Base-by-base conservation (phyloP, 2,888 invertebrate species). In the Mesodorylaimus sp. region DNA sequence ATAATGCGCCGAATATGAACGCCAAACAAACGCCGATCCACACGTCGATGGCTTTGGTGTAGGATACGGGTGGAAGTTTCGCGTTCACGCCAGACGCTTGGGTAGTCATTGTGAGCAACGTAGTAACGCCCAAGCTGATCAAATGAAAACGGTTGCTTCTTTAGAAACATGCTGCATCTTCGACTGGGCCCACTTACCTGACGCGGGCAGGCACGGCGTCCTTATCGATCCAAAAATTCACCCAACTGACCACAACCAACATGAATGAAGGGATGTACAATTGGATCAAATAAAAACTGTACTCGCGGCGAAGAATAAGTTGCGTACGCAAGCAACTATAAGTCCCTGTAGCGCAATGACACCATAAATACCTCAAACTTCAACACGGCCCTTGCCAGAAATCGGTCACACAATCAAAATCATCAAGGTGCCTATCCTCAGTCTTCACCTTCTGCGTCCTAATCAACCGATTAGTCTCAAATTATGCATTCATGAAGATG, bases 251-350 rank as follows among this genome's bases (percentile, higher is more conserved):
- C 71, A 89, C 88, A 69, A 89, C 88, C 69, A 89, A 73, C 88
- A 89, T 89, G 75, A 48, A 41, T 76, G 89, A 89, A 48, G 91
- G 91, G 68, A 91, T 87, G 78, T 91, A 91, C 75, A 91, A 89
- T 77, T 91, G 91, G 70, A 91, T 89, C 68, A 93, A 78, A 76
- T 91, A 91, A 79, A 89, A 91, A 73, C 84, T 84, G 80, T 91
- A 91, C 74, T 91, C 89, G 64, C 93, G 77, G 72, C 88, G 87
- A 77, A 93, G 87, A 64, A 85, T 77, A 67, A 93, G 76, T 73
- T 88, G 86, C 63, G 91, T 89, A 73, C 85, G 85, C 66, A 91
- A 75, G 73, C 91, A 91, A 75, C 89, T 89, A 80, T 91, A 91
- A 76, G 85, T 86, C 68, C 89, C 91, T 89, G 75, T 57, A 74